Conservation (phyloP, 2,797 vertebrate genomes). For the Phoxinus dragarum region DNA sequence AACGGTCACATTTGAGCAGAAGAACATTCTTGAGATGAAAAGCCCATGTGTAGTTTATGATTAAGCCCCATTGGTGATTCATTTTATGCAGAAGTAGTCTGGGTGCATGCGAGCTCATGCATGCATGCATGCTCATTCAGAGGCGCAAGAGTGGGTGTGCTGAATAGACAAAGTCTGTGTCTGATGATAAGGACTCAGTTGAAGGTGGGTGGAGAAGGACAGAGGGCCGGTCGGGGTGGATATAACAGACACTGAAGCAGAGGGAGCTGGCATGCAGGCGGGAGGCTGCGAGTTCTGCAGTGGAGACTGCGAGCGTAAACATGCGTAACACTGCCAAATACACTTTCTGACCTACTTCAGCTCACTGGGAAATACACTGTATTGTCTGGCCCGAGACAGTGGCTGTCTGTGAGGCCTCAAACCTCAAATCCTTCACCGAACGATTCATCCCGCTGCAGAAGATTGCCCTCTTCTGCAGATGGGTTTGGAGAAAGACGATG, state of each 20-base stretch:
- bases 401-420: constrained; percentile 32
- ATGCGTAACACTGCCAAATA: constrained; percentile 47
- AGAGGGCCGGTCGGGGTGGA: constrained; percentile 23
- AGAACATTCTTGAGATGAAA: constrained; percentile 30
- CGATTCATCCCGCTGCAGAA: background rate
- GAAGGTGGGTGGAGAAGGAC: constrained; percentile 47
- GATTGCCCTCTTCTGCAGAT: constrained; percentile 30
- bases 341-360: constrained; percentile 60
- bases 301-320: constrained; percentile 42
- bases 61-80: constrained; percentile 47
- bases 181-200: constrained; percentile 37
- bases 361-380: constrained; percentile 38
- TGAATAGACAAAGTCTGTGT: constrained; percentile 40
- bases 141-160: constrained; percentile 28
- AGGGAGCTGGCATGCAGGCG: constrained; percentile 31
- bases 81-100: constrained; percentile 39
- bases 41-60: constrained; percentile 45
- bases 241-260: constrained; percentile 30
- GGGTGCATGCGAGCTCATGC: constrained; percentile 12
- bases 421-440: constrained; percentile 11
- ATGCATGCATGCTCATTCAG: constrained; percentile 26
- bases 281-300: constrained; percentile 21
- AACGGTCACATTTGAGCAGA: constrained; percentile 30
- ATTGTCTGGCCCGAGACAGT: constrained; percentile 45
- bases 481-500: constrained; percentile 9